Base-by-base conservation (phyloP, 2,113 vertebrate species). In the Salvelinus fontinalis region DNA sequence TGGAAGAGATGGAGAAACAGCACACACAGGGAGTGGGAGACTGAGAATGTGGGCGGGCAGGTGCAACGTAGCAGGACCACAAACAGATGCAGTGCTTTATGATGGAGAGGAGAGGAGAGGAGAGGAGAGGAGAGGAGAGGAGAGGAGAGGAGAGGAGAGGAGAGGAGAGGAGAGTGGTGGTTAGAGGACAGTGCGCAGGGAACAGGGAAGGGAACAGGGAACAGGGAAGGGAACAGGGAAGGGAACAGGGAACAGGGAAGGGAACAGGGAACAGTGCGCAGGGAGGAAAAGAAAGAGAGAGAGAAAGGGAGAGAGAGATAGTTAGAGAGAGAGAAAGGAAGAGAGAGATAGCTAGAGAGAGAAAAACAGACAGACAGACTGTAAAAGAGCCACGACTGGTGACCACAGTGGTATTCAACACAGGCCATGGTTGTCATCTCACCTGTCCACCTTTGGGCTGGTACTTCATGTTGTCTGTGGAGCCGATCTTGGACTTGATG, bases 371-470 rank as follows among this genome's bases (percentile, higher is more conserved):
- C 8, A 54, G 48, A 54, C 7, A 54, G 44, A 71, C 54, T 5
- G 16, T 18, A n/a, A 5, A 26, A 29, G 31, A 22, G 3, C 7
- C 13, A 54, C 16, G 5, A 1, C 16, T 54, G 51, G 1, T 54
- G 51, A 18, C 51, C 16, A 18, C 51, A 16, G 3, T 1, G 0
- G 18, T 62, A 54, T 62, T 22, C 13, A 62, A 62, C 59, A 22
- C 18, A 57, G 54, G 54, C n/a, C 5, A 22, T 22, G 9, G 18
- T 62, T 48, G 27, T 3, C 22, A 70, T 72, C 86, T 95, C 95
- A 98, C 97, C 96, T 98, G 96, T 0, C 97, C 96, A 2, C 96
- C 97, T 91, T 97, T 98, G 12, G 97, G 96, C 85, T 97, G 96
- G 85, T 98, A 96, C 81, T 94, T 98, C 77, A 98, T 93, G 85